Evolutionary conservation across 2,797 vertebrate species (phyloP), one percentile per base, ranked within the genome.

Genomic region (Sebastiscus albofasciatus): DNA sequence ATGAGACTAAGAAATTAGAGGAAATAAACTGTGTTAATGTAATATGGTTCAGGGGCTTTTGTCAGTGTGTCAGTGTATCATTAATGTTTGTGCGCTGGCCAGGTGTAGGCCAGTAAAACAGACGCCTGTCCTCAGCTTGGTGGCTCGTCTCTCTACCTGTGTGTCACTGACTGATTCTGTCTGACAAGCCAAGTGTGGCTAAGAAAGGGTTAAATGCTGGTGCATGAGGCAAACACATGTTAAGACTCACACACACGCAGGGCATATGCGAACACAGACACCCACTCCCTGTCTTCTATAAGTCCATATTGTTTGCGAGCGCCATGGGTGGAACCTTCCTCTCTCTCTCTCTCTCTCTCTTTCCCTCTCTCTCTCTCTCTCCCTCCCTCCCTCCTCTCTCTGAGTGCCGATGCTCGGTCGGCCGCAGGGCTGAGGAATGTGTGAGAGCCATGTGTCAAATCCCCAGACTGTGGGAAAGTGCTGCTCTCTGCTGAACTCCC

Each of bases 391-490:
- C 79, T 68, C 54, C 80, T 89, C 68, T 89, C 83, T 79, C 85
- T 79, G 91, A 94, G 91, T 74, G 93, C 92, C 42, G 90, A 85
- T 90, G 93, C 92, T 92, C 90, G 91, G 94, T 94, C 93, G 96
- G 96, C 95, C 95, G 96, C 93, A 94, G 97, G 94, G 96, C 96
- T 95, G 96, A 95, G 97, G 97, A 97, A 98, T 98, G 98, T 97
- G 97, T 96, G 96, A 97, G 96, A 97, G 96, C 97, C 97, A 97
- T 97, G 98, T 97, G 98, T 98, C 97, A 97, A 97, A 96, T 96
- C 97, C 97, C 97, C 96, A 96, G 97, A 97, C 98, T 97, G 98
- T 98, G 98, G 97, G 98, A 99, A 99, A 98, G 96, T 96, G 97
- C 97, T 97, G 97, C 97, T 97, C 97, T 96, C 96, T 95, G 93